Conservation (phyloP, 2,888 invertebrate species). For the Hybos culiciformis region DNA sequence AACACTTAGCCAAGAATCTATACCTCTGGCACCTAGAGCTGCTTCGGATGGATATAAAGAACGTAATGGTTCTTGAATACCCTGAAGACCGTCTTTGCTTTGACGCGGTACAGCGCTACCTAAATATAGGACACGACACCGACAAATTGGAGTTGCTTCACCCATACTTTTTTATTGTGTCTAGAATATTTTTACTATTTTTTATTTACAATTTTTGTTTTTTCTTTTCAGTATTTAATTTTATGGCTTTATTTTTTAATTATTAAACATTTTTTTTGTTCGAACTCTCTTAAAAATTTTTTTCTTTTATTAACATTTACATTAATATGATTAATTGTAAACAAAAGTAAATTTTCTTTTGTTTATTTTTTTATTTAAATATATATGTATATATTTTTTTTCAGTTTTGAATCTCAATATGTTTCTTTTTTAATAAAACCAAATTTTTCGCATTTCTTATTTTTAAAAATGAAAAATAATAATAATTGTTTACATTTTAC, state of each 20-base stretch:
- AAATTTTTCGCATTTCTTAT: neutral
- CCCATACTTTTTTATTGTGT: slow-evolving; percentile 33
- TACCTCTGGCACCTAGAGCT: slow-evolving; percentile 73
- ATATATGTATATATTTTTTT: neutral
- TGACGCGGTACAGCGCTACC: slow-evolving; percentile 94
- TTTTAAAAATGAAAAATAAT: no score
- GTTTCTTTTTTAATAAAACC: neutral
- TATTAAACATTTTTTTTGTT: slow-evolving; percentile 1
- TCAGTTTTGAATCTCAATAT: neutral
- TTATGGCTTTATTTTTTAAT: neutral
- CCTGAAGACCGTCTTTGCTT: slow-evolving; percentile 94
- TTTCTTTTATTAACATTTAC: neutral
- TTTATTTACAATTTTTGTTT: neutral
- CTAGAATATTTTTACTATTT: neutral
- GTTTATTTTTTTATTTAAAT: neutral
- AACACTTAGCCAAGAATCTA: slow-evolving; percentile 92
- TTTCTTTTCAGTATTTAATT: neutral
- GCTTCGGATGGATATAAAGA: slow-evolving; percentile 94
- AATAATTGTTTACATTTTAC: no score
- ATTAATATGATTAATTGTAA: neutral
- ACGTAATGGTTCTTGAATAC: slow-evolving; percentile 91
- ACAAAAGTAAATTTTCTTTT: neutral
- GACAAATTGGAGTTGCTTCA: slow-evolving; percentile 86
- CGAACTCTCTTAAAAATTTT: neutral
- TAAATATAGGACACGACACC: slow-evolving; percentile 90